These are phyloP conservation scores for Callaeas wilsoni DNA, from an alignment of 2,113 vertebrate genomes.

Conservation along the genomic window DNA sequence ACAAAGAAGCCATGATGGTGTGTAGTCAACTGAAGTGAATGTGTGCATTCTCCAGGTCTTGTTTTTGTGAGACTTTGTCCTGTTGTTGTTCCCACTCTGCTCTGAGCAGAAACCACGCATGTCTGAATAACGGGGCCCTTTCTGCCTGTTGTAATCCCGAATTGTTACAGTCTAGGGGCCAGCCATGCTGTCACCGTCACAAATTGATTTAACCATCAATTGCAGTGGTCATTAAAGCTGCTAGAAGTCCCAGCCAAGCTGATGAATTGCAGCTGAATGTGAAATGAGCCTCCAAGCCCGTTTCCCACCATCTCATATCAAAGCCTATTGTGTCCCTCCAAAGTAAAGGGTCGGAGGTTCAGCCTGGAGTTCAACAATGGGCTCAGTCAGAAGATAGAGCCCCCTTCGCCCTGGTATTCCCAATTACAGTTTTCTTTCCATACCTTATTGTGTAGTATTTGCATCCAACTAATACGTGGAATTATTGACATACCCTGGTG, in stretches of 20 bases:
- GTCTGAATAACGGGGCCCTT: constrained; percentile 77
- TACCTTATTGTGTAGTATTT: constrained; percentile 80
- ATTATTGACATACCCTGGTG: constrained; percentile 78
- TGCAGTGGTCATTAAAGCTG: constrained; percentile 84
- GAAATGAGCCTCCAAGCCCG: constrained; percentile 78
- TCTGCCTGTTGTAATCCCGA: constrained; percentile 83
- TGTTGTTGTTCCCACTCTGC: constrained; percentile 72
- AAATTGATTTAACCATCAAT: constrained; percentile 97
- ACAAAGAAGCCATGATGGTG: constrained; percentile 57
- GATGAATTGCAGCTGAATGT: constrained; percentile 85
- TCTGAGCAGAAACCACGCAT: constrained; percentile 68
- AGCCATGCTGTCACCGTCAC: constrained; percentile 90
- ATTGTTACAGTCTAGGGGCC: constrained; percentile 87
- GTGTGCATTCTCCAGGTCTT: constrained; percentile 63
- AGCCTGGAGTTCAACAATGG: constrained; percentile 84
- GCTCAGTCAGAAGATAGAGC: constrained; percentile 76
- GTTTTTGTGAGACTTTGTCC: constrained; percentile 72
- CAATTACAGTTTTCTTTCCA: constrained; percentile 79
- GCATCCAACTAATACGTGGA: constrained; percentile 75
- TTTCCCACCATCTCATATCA: constrained; percentile 93
- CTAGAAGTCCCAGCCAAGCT: constrained; percentile 79
- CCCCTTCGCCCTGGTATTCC: constrained; percentile 71
- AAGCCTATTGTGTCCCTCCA: constrained; percentile 91
- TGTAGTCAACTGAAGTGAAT: constrained; percentile 70
- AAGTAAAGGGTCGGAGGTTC: constrained; percentile 86